Evolutionary conservation across 2,113 vertebrate species (phyloP), one percentile per base, ranked within the genome.

Genomic region (Centropristis striata): DNA sequence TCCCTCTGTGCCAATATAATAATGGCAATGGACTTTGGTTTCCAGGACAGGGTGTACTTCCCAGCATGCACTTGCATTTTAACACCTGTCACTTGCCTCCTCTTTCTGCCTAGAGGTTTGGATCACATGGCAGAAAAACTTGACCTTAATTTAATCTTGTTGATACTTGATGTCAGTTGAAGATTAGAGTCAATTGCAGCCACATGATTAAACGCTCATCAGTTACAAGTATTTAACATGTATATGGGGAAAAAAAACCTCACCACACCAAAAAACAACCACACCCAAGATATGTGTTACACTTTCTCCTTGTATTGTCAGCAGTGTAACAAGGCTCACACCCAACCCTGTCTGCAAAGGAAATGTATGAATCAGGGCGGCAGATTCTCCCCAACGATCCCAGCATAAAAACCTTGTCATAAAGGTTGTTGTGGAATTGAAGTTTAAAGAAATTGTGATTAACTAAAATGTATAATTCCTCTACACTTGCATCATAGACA

Each of bases 401-500:
- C 14, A 50, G 18, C 9, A 9, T 37, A 10, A 6, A 13, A 54
- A 47, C 12, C 1, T 5, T 20, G 4, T 70, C 8, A 13, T 37
- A 41, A 25, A 51, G 39, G 25, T 32, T 6, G 10, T 4, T 74
- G 32, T 75, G 18, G 11, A 41, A 32, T 54, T 23, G 1, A 10
- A 32, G 27, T 18, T n/a, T n/a, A 36, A 55, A 3, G 21, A 32
- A 12, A 16, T 1, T 23, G 5, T 18, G 2, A 0, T 44, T 20
- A 16, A 46, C 8, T 50, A 14, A 25, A 47, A 55, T n/a, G 8
- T n/a, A 0, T 57, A 0, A 16, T 67, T 71, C 12, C 3, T 21
- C 21, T 71, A 3, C 51, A 44, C 18, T 51, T 88, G 60, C 90
- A 57, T 67, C 23, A 27, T 75, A 98, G 98, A 71, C 94, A 98